phyloP scores from a whole-genome alignment of 2,888 invertebrate species.

The Dasysyrphus albostriatus region DNA sequence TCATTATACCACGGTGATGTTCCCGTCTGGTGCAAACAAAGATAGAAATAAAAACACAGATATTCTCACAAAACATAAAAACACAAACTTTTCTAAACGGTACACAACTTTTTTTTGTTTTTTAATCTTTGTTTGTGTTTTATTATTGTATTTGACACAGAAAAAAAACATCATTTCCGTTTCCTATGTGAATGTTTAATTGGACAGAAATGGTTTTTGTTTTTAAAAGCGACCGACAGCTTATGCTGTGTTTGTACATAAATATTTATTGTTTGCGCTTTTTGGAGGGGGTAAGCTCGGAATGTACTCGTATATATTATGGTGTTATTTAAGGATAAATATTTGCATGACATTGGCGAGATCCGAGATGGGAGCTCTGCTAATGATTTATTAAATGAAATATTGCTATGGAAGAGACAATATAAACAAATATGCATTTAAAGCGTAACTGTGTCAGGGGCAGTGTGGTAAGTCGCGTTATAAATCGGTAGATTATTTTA shows the following conservation, averaged over 20 bases:
- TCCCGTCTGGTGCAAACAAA: background rate
- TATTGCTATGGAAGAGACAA: background rate
- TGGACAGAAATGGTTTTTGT: conserved; percentile 40
- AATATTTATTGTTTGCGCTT: conserved; percentile 35
- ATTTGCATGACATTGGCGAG: conserved; percentile 39
- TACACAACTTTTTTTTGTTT: background rate
- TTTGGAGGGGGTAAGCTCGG: background rate
- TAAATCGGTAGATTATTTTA: background rate
- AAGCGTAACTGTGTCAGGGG: conserved; percentile 3
- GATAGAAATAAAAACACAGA: conserved; percentile 8
- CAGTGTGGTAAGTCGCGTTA: background rate
- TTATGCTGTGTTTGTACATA: conserved; percentile 29
- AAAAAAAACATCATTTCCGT: conserved; percentile 20
- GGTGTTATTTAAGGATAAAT: conserved; percentile 36
- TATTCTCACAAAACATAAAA: conserved; percentile 14
- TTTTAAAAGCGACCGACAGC: conserved; percentile 22
- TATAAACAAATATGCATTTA: background rate
- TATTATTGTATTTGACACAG: conserved; percentile 8
- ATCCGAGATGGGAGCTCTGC: conserved; percentile 30
- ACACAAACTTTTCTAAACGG: conserved; percentile 4
- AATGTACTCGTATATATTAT: background rate
- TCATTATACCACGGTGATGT: background rate
- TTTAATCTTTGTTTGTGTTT: background rate
- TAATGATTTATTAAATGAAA: conserved; percentile 38
- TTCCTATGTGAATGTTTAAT: conserved; percentile 45